phyloP scores from a whole-genome alignment of 2,113 vertebrate genomes.

The Pollimyrus isidori region DNA sequence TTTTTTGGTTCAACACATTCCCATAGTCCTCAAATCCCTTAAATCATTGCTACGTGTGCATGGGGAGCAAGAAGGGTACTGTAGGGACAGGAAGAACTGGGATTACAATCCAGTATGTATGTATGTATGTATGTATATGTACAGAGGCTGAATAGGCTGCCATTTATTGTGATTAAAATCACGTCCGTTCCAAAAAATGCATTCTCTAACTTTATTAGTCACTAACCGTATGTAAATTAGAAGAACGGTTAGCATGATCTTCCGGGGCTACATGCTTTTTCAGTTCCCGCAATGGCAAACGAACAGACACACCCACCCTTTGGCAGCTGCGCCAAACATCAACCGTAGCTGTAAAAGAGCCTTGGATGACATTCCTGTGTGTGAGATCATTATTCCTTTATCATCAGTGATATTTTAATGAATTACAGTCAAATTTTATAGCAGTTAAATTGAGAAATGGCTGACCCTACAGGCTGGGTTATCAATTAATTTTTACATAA shows the following conservation, averaged over 20 bases:
- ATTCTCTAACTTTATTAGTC: not conserved
- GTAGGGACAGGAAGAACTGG: not conserved
- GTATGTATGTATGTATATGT: not conserved
- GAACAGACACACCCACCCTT: not conserved
- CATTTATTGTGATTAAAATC: not conserved
- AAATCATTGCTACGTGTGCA: not conserved
- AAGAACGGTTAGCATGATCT: not conserved
- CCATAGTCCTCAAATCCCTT: not conserved
- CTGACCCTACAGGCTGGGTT: conserved; percentile 25
- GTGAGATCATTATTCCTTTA: conserved; percentile 23
- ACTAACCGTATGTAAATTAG: not conserved
- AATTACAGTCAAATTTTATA: conserved; percentile 31
- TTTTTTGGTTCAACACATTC: not conserved
- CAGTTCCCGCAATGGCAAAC: not conserved
- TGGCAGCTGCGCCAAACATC: not conserved
- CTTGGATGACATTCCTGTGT: conserved; percentile 18
- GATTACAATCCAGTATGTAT: not conserved
- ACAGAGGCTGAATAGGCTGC: not conserved
- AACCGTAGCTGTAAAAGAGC: conserved; percentile 4
- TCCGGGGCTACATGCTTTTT: not conserved
- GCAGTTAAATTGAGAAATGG: conserved; percentile 31
- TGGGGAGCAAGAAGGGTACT: not conserved
- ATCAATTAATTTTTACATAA: not conserved
- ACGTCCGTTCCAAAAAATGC: not conserved
- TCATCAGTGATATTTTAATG: conserved; percentile 31